Evolutionary conservation across 23 tunicate genomes (phyloP).

Genomic region (Ascidia mentula): DNA sequence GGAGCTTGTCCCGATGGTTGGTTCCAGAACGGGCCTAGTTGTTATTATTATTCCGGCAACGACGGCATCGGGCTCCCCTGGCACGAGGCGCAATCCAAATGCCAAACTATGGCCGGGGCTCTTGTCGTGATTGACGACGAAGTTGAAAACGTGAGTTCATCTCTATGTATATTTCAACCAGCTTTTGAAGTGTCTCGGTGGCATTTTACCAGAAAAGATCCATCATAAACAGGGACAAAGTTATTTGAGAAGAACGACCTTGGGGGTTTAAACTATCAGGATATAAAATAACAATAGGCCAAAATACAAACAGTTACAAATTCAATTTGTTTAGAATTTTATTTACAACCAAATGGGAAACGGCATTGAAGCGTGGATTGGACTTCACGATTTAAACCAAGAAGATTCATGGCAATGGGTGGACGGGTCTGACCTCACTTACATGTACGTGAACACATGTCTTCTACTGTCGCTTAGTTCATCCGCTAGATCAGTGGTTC

Average conservation of each 20-base stretch:
- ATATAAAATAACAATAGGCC: too few species aligned
- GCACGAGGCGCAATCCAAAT: slow-evolving; percentile 84
- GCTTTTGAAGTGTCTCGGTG: too few species aligned
- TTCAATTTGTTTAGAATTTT: slow-evolving; percentile 24
- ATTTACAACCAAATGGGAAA: slow-evolving; percentile 18
- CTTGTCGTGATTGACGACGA: slow-evolving; percentile 62
- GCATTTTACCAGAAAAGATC: too few species aligned
- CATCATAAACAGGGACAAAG: too few species aligned
- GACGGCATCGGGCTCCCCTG: slow-evolving; percentile 32
- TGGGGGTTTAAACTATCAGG: too few species aligned
- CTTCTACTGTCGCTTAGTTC: too few species aligned
- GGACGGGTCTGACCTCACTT: slow-evolving; percentile 49
- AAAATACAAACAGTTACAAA: too few species aligned
- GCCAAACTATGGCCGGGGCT: slow-evolving; percentile 41
- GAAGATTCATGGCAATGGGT: slow-evolving; percentile 88
- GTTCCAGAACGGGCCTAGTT: slow-evolving; percentile 40
- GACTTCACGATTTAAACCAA: slow-evolving; percentile 68
- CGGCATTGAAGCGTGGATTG: slow-evolving; percentile 30
- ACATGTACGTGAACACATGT: slow-evolving; percentile 11
- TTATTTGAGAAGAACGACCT: too few species aligned
- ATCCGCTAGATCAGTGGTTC: too few species aligned
- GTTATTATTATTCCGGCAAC: slow-evolving; percentile 63
- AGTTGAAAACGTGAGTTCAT: slow-evolving; percentile 68
- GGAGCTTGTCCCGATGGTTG: slow-evolving; percentile 76
- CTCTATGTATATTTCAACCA: too few species aligned